Conservation (phyloP, 2,113 vertebrate species). For the Brevimyrus niger region DNA sequence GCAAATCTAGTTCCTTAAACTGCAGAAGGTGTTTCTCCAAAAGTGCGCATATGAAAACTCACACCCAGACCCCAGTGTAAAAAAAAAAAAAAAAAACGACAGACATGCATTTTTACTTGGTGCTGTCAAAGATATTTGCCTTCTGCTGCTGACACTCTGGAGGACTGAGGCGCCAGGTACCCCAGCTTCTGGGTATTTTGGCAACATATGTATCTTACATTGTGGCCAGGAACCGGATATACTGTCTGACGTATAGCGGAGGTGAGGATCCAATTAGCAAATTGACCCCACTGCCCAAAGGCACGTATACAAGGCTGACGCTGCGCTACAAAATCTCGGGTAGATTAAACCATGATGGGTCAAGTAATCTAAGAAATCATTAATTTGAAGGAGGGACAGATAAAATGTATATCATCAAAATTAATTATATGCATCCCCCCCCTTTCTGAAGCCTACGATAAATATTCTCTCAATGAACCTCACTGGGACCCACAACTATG, state of each 20-base stretch:
- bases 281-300: slow-evolving; percentile 34
- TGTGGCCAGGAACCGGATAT: slow-evolving; percentile 43
- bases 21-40: neutral
- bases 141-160: neutral
- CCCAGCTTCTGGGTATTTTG: neutral
- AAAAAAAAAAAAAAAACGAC: neutral
- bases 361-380: neutral
- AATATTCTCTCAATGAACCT: neutral
- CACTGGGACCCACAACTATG: neutral
- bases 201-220: neutral
- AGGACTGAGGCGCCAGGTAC: neutral
- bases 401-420: neutral
- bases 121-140: neutral
- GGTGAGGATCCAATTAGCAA: slow-evolving; percentile 52
- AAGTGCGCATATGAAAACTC: neutral
- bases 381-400: neutral
- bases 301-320: slow-evolving; percentile 13
- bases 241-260: slow-evolving; percentile 48
- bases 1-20: slow-evolving; percentile 11
- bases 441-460: neutral
- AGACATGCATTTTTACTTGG: neutral
- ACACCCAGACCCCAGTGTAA: neutral
- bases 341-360: slow-evolving; percentile 34
- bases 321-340: slow-evolving; percentile 27
- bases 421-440: neutral